Conservation (phyloP, 2,113 vertebrate species). For the Phylloscopus whistleri region DNA sequence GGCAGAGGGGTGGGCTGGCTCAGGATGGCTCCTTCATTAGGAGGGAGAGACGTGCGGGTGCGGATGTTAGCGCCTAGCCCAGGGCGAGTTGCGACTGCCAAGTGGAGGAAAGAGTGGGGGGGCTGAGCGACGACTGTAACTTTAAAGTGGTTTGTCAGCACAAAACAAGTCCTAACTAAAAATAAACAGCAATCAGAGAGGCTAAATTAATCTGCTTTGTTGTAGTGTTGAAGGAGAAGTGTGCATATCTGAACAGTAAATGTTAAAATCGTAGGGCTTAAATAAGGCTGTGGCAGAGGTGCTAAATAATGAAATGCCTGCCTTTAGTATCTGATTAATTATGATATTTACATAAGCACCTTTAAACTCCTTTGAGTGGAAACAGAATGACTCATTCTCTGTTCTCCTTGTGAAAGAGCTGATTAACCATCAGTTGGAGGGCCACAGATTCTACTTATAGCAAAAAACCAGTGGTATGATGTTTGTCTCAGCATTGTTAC, state of each 20-base stretch:
- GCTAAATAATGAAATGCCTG: constrained; percentile 65
- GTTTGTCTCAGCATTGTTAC: constrained; percentile 12
- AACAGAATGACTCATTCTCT: constrained; percentile 71
- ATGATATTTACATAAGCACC: constrained; percentile 73
- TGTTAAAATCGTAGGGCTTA: constrained; percentile 54
- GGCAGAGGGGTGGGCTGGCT: background rate
- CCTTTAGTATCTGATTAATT: constrained; percentile 67
- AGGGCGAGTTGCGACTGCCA: background rate
- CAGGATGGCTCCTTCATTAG: background rate
- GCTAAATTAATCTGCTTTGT: constrained; percentile 65
- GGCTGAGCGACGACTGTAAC: constrained; percentile 41
- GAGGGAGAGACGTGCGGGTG: background rate
- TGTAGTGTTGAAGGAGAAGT: constrained; percentile 43
- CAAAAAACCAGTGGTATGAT: background rate
- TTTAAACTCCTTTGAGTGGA: constrained; percentile 71
- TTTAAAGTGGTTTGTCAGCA: constrained; percentile 59
- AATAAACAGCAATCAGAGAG: constrained; percentile 62
- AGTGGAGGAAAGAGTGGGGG: background rate
- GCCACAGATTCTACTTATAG: constrained; percentile 43
- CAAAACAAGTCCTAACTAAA: constrained; percentile 50
- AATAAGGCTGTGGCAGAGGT: constrained; percentile 62
- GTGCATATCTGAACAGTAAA: constrained; percentile 58
- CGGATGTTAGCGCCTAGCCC: background rate
- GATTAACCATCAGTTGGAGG: constrained; percentile 64
- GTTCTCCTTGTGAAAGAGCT: constrained; percentile 67